Evolutionary conservation across 2,113 vertebrate species (phyloP).

Genomic region (Sterna hirundo): DNA sequence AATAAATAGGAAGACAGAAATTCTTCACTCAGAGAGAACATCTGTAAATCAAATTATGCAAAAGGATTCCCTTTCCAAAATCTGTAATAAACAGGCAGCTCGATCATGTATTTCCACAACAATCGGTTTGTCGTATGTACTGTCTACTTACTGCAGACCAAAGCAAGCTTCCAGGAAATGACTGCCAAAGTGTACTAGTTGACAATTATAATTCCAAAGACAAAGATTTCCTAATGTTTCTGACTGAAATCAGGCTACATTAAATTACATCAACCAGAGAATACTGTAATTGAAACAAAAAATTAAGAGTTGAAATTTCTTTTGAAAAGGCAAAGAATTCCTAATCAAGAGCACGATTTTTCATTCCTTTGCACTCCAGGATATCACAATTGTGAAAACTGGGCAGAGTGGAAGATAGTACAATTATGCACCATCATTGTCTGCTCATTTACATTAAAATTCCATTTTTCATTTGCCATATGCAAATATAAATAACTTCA

Average conservation of each 20-base stretch:
- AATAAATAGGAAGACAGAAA: neutral
- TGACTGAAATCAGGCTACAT: neutral
- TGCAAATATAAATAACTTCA: neutral
- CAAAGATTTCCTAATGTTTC: neutral
- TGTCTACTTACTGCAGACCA: neutral
- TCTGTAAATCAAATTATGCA: neutral
- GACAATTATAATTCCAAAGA: neutral
- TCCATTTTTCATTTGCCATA: neutral
- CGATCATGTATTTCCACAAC: neutral
- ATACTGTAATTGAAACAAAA: neutral
- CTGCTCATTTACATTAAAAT: neutral
- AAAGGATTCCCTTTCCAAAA: neutral
- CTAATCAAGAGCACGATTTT: neutral
- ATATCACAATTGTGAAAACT: neutral
- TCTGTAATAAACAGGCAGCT: neutral
- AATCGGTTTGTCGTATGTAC: neutral
- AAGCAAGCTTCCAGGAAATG: neutral
- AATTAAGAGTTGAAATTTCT: neutral
- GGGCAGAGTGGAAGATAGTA: neutral
- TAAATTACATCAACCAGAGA: neutral
- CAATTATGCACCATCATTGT: neutral
- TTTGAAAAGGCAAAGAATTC: constrained; percentile 33
- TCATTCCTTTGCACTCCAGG: neutral
- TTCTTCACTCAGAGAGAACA: neutral
- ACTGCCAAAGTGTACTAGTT: neutral